Conservation (phyloP, 2,797 vertebrate genomes). For the Neoniphon sammara region DNA sequence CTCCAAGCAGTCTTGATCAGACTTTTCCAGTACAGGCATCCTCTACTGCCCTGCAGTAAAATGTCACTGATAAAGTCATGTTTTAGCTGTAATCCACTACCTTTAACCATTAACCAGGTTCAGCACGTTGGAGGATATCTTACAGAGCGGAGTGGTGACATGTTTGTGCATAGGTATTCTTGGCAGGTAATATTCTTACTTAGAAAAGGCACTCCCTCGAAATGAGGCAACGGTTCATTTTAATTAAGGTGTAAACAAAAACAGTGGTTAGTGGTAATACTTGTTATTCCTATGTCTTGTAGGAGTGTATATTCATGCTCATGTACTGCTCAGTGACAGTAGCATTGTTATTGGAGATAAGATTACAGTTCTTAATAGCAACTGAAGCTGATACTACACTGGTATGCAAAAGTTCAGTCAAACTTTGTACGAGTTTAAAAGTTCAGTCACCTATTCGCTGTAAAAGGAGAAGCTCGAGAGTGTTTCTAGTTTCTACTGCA, state of each 20-base stretch:
- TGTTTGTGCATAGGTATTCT: background rate
- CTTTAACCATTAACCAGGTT: background rate
- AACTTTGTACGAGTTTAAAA: background rate
- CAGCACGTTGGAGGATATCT: background rate
- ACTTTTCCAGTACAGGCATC: constrained; percentile 37
- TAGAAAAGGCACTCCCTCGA: too few relatives aligned
- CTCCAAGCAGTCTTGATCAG: constrained; percentile 46
- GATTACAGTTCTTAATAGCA: too few relatives aligned
- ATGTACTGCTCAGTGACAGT: too few relatives aligned
- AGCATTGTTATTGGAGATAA: too few relatives aligned
- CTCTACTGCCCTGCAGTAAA: constrained; percentile 36
- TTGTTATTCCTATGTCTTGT: too few relatives aligned
- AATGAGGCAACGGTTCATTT: too few relatives aligned
- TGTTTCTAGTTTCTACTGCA: too few relatives aligned
- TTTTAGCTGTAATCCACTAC: constrained; percentile 19
- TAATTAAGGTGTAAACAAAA: too few relatives aligned
- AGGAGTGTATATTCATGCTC: too few relatives aligned
- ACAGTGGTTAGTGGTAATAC: too few relatives aligned
- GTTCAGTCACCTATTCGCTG: background rate
- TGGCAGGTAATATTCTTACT: too few relatives aligned
- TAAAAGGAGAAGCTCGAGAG: background rate
- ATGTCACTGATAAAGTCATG: constrained; percentile 30
- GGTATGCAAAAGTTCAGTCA: constrained; percentile 3
- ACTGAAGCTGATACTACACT: background rate
- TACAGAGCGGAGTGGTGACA: background rate